Percentiles rank a stretch among this genome's conserved stretches.
Conservation (phyloP, 2,113 vertebrate species). For the Indri indri region DNA sequence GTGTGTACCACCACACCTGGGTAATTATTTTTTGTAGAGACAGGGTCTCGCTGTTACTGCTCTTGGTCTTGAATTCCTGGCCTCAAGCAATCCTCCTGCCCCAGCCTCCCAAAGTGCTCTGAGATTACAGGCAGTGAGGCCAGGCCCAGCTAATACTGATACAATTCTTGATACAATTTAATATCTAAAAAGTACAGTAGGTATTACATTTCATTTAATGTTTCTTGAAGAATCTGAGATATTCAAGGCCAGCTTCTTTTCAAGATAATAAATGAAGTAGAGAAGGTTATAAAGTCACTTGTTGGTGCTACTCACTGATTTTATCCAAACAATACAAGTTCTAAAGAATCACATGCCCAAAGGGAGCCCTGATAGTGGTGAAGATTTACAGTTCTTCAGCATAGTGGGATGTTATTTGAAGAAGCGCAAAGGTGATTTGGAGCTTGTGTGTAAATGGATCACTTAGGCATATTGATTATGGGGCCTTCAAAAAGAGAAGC, state of each 20-base stretch:
- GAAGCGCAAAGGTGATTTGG: neutral
- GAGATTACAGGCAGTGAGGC: too few species aligned
- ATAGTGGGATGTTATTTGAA: neutral
- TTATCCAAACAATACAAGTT: neutral
- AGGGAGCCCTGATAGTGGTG: neutral
- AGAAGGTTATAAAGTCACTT: neutral
- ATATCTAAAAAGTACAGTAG: neutral
- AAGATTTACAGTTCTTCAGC: neutral
- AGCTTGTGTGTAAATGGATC: neutral
- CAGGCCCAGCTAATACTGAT: neutral
- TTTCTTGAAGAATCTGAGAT: conserved; percentile 3
- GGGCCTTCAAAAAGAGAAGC: neutral
- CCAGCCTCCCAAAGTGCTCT: too few species aligned
- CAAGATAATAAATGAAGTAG: neutral
- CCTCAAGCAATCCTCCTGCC: too few species aligned
- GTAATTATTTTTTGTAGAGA: too few species aligned
- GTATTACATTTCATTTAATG: neutral
- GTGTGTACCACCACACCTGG: too few species aligned
- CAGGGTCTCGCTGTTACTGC: too few species aligned
- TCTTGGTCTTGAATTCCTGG: too few species aligned
- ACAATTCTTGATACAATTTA: neutral
- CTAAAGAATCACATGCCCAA: neutral
- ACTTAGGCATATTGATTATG: neutral
- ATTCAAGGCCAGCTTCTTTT: neutral
- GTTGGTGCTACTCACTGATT: neutral